phyloP scores from a whole-genome alignment of 2,797 vertebrate genomes.

The Cossypha dichroa region DNA sequence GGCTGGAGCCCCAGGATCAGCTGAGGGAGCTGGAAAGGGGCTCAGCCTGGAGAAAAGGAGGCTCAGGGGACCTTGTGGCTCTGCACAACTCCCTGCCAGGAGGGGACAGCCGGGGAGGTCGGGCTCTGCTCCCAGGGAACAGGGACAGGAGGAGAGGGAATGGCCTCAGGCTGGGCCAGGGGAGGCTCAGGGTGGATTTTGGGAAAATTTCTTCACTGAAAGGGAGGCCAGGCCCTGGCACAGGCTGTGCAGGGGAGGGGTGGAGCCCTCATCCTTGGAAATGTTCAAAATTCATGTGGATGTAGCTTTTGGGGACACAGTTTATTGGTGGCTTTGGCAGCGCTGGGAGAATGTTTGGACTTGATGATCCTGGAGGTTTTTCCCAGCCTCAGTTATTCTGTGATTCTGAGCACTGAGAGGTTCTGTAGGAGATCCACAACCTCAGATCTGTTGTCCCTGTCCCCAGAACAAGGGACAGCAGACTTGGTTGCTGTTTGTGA shows the following conservation, averaged over 20 bases:
- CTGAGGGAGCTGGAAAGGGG: neutral
- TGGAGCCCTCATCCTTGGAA: neutral
- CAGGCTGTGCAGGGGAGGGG: accelerated
- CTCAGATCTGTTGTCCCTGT: neutral
- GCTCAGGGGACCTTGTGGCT: neutral
- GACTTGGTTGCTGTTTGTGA: neutral
- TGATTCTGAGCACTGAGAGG: neutral
- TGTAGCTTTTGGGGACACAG: accelerated
- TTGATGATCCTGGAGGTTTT: neutral
- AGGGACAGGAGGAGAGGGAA: neutral
- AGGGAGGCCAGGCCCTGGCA: neutral
- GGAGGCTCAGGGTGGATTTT: accelerated
- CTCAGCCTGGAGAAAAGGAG: neutral
- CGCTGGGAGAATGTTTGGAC: neutral
- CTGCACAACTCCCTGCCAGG: too few species aligned
- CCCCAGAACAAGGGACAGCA: neutral
- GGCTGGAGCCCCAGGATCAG: accelerated
- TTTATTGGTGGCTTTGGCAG: neutral
- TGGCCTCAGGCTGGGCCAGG: neutral
- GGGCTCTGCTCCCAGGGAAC: neutral
- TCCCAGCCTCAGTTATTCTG: neutral
- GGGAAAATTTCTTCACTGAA: accelerated
- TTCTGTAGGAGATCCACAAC: neutral
- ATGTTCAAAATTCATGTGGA: neutral
- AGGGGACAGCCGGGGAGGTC: too few species aligned